Evolutionary conservation across 2,888 invertebrate genomes (phyloP), one percentile per base, ranked within the genome.

Genomic region (Candidula unifasciata): DNA sequence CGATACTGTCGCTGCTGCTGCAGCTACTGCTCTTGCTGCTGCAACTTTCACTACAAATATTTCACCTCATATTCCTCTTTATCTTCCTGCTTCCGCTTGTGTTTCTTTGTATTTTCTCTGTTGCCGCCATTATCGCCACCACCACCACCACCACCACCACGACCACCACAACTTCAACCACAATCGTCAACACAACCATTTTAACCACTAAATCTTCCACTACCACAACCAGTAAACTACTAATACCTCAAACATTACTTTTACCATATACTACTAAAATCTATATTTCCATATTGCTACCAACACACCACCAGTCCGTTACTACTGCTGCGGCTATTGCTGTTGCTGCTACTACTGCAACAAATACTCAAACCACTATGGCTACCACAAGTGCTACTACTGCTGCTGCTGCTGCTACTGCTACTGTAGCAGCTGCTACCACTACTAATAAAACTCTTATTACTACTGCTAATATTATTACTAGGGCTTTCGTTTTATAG

Each of bases 101-200:
- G 13, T 30, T 24, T 35, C 13, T 8, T 35, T 30, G 10, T 16
- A 13, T 16, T 35, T 30, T 24, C 52, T 37, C 76, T 37, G 37
- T n/a, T 8, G 6, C 35, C 35, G 37, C 44, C 37, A 76, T 44
- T 37, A 76, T n/a, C 21, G 6, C 35, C 35, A 76, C 44, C 37
- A 76, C 76, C 35, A 76, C 44, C 21, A 33, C 37, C 52, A 76
- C 76, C 37, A 37, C 76, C n/a, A 60, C 60, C 18, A n/a, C 60
- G 6, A 60, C n/a, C 60, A 60, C n/a, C n/a, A 60, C n/a, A 5
- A 60, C 60, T 16, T 10, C n/a, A 3, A 18, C 60, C n/a, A 60
- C n/a, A 3, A 60, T 18, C n/a, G 18, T 16, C 60, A 60, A 5
- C n/a, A 60, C 24, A 3, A 18, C 60, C 18, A 60, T 3, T 18